These are phyloP conservation scores for Mythimna ferrago DNA, from an alignment of 2,888 invertebrate species.

Conservation along the genomic window DNA sequence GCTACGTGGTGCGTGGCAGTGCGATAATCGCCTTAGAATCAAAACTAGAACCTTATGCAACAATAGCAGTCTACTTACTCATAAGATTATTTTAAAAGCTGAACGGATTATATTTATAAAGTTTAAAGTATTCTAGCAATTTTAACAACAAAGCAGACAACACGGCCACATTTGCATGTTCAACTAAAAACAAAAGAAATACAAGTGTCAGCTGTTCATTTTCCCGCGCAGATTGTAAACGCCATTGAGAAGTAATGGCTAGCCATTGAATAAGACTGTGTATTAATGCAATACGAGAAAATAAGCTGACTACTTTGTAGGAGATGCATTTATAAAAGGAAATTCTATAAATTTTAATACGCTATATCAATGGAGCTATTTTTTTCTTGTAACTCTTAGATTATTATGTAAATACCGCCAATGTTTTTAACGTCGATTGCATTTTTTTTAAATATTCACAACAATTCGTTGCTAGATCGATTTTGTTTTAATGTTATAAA, in stretches of 20 bases:
- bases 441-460: background rate
- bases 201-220: conserved; percentile 63
- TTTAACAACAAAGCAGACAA: conserved; percentile 5
- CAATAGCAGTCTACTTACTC: no score
- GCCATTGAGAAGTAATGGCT: conserved; percentile 46
- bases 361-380: background rate
- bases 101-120: background rate
- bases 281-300: conserved; percentile 34
- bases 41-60: no score
- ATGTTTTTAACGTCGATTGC: background rate
- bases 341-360: background rate
- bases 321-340: conserved; percentile 2
- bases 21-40: no score
- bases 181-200: conserved; percentile 39
- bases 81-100: background rate
- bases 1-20: no score
- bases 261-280: conserved; percentile 41
- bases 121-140: background rate
- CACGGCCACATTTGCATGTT: conserved; percentile 58
- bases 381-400: background rate
- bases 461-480: background rate
- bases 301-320: conserved; percentile 28
- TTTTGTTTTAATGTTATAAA: no score
- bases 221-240: conserved; percentile 55
- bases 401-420: background rate